A percentile compares a stretch with the other conserved stretches of the same genome.
Conservation (phyloP, 2,113 vertebrate species). For the Narcine bancroftii region DNA sequence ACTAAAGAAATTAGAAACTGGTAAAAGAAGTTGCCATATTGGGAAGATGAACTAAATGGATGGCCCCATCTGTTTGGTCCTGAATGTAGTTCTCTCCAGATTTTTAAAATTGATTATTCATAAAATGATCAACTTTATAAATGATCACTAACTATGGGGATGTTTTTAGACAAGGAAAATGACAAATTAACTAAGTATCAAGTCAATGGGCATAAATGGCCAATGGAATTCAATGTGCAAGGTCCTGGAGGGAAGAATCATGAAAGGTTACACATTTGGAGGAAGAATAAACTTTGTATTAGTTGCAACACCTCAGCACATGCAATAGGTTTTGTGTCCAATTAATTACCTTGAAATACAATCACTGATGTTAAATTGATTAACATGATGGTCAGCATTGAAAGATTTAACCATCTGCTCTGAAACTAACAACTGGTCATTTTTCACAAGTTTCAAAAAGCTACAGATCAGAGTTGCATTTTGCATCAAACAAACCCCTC, state of each 20-base stretch:
- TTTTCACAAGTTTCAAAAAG: too few relatives aligned
- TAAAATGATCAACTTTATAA: too few relatives aligned
- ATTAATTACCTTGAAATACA: too few relatives aligned
- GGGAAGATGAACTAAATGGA: not conserved
- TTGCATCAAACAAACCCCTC: too few relatives aligned
- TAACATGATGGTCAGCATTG: too few relatives aligned
- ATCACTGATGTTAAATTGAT: too few relatives aligned
- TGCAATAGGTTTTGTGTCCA: too few relatives aligned
- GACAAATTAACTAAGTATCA: not conserved
- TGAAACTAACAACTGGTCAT: not conserved
- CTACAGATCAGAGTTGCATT: too few relatives aligned
- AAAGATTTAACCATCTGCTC: not conserved
- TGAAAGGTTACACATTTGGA: not conserved
- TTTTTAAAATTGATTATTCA: too few relatives aligned
- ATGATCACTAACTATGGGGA: not conserved
- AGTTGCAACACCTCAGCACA: not conserved
- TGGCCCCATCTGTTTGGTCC: too few relatives aligned
- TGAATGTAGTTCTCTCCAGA: too few relatives aligned
- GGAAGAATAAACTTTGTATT: not conserved
- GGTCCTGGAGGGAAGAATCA: not conserved
- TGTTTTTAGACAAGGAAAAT: not conserved
- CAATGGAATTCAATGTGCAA: constrained; percentile 8
- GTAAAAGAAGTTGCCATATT: not conserved
- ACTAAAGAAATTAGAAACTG: too few relatives aligned
- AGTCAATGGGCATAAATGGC: not conserved